Conservation (phyloP, 30 jellyfish, hydroid and myxozoan species). For the Mastigias papua region DNA sequence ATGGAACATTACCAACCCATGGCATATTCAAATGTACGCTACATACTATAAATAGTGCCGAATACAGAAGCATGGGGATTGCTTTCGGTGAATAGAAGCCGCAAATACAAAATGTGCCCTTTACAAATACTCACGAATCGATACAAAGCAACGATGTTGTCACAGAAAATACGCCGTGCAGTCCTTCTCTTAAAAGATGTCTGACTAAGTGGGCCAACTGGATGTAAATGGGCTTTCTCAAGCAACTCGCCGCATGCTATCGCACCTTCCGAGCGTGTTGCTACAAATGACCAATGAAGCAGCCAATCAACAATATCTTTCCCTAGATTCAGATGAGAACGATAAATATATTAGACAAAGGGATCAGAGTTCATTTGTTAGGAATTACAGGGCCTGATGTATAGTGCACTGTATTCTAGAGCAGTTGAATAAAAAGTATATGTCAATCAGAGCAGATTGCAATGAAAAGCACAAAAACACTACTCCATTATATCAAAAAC, state of each 20-base stretch:
- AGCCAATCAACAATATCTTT: conserved; percentile 80
- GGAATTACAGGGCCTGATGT: no score
- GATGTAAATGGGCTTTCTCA: conserved; percentile 81
- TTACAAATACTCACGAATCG: conserved; percentile 84
- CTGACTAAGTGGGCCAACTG: conserved; percentile 80
- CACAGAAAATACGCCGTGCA: conserved; percentile 76
- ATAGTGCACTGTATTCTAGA: no score
- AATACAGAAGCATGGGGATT: no score
- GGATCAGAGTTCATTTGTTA: background rate
- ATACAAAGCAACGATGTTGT: conserved; percentile 58
- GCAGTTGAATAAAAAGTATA: no score
- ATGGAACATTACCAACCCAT: no score
- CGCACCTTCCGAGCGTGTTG: conserved; percentile 75
- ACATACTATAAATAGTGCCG: no score
- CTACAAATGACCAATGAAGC: conserved; percentile 82
- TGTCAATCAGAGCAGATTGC: no score
- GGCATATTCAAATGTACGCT: no score
- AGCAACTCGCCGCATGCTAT: conserved; percentile 67
- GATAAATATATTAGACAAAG: background rate
- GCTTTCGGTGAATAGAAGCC: no score
- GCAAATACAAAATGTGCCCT: no score
- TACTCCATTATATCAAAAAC: no score
- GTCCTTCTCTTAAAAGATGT: conserved; percentile 68
- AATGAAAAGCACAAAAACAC: no score
- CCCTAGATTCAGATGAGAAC: conserved; percentile 35